phyloP scores from a whole-genome alignment of 1,140 invertebrate genomes.

The Listronotus bonariensis region DNA sequence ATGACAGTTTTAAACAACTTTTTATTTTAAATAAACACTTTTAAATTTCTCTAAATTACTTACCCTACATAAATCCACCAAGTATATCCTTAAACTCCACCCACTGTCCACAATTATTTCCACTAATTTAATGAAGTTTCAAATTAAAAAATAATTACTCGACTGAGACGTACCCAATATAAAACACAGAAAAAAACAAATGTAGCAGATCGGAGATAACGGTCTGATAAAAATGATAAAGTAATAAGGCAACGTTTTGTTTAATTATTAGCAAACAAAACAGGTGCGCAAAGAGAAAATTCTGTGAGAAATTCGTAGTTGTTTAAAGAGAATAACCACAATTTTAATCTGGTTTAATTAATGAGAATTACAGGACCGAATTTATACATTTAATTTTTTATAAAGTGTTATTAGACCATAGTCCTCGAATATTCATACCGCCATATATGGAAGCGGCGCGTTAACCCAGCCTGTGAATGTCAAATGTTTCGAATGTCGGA shows the following conservation, averaged over 20 bases:
- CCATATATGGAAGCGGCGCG: too few relatives aligned
- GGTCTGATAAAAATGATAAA: conserved; percentile 23
- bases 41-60: too few relatives aligned
- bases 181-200: conserved; percentile 16
- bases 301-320: conserved; percentile 1
- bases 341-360: background rate
- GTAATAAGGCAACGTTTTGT: conserved; percentile 21
- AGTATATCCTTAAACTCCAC: too few relatives aligned
- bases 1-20: too few relatives aligned
- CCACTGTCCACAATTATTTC: background rate
- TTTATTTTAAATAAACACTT: too few relatives aligned
- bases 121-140: background rate
- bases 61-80: too few relatives aligned
- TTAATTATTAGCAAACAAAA: conserved; percentile 12
- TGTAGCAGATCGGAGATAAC: conserved; percentile 23
- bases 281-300: conserved; percentile 9
- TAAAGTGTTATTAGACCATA: too few relatives aligned
- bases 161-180: conserved; percentile 7
- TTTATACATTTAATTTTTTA: too few relatives aligned
- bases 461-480: too few relatives aligned
- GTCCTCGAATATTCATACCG: too few relatives aligned
- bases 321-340: background rate
- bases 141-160: conserved; percentile 27
- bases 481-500: too few relatives aligned
- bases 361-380: too few relatives aligned